A percentile compares a stretch with the other conserved stretches of the same genome.
Conservation (phyloP, 2,888 invertebrate species). For the Galerucella calmariensis region DNA sequence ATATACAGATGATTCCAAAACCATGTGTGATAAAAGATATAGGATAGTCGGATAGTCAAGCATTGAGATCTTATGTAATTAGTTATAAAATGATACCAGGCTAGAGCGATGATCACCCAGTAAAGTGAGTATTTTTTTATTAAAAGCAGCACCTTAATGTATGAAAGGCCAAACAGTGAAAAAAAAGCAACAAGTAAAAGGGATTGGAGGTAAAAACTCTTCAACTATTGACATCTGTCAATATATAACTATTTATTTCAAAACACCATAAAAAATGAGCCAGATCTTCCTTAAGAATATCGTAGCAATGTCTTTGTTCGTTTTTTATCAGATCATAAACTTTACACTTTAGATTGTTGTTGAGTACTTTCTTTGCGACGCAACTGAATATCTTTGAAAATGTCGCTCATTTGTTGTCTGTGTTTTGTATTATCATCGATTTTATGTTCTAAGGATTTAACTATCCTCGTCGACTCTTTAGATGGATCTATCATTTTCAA, state of each 20-base stretch:
- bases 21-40: too few relatives aligned
- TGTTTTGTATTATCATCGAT: constrained; percentile 47
- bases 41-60: too few relatives aligned
- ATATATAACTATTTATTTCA: neutral
- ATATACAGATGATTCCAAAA: too few relatives aligned
- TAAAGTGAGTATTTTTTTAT: too few relatives aligned
- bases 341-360: constrained; percentile 22
- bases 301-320: neutral
- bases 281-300: neutral
- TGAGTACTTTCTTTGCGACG: constrained; percentile 37
- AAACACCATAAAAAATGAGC: neutral
- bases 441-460: constrained; percentile 43
- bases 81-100: too few relatives aligned
- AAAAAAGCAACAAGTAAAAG: neutral
- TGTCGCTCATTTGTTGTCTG: constrained; percentile 48
- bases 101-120: too few relatives aligned
- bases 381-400: constrained; percentile 42
- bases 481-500: constrained; percentile 49
- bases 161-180: neutral
- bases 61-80: too few relatives aligned
- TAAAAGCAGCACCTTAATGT: constrained; percentile 1
- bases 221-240: neutral
- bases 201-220: neutral
- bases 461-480: constrained; percentile 32
- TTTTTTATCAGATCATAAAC: constrained; percentile 6